A percentile compares a stretch with the other conserved stretches of the same genome.
Conservation (phyloP, 2,888 invertebrate species). For the Ennomos erosarius region DNA sequence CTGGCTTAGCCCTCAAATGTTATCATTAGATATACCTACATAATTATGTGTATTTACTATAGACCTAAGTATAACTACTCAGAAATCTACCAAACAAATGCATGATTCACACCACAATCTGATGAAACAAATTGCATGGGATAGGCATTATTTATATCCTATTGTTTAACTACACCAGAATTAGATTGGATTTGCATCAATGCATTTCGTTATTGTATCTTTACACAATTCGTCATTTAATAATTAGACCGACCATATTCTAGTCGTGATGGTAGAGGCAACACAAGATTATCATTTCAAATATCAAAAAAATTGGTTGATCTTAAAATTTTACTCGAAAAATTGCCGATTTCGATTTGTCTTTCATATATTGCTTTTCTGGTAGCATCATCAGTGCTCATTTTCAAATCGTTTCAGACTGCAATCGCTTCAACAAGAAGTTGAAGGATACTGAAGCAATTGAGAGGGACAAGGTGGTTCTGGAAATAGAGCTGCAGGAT, state of each 20-base stretch:
- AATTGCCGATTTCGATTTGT: too few relatives aligned
- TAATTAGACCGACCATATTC: too few relatives aligned
- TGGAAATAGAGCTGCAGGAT: slow-evolving; percentile 97
- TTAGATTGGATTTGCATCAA: slow-evolving; percentile 37
- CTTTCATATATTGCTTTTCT: neutral
- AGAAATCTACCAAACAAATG: slow-evolving; percentile 4
- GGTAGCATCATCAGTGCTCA: slow-evolving; percentile 14
- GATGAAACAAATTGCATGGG: slow-evolving; percentile 7
- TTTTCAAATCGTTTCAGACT: slow-evolving; percentile 86
- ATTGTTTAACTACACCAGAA: slow-evolving; percentile 55
- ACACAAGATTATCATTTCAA: too few relatives aligned
- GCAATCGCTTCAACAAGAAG: slow-evolving; percentile 99
- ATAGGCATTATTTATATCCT: slow-evolving; percentile 23
- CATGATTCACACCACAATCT: slow-evolving; percentile 9
- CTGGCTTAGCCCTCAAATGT: too few relatives aligned
- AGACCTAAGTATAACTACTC: too few relatives aligned
- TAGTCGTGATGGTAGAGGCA: too few relatives aligned
- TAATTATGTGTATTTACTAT: too few relatives aligned
- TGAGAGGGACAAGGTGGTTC: slow-evolving; percentile 95
- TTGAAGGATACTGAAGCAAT: slow-evolving; percentile 96
- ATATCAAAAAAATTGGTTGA: too few relatives aligned
- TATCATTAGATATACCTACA: too few relatives aligned
- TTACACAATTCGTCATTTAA: neutral
- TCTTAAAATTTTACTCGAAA: too few relatives aligned
- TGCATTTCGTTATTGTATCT: slow-evolving; percentile 15